phyloP scores from a whole-genome alignment of 92 coral and sea anemone genomes.

The Zoanthus sociatus region DNA sequence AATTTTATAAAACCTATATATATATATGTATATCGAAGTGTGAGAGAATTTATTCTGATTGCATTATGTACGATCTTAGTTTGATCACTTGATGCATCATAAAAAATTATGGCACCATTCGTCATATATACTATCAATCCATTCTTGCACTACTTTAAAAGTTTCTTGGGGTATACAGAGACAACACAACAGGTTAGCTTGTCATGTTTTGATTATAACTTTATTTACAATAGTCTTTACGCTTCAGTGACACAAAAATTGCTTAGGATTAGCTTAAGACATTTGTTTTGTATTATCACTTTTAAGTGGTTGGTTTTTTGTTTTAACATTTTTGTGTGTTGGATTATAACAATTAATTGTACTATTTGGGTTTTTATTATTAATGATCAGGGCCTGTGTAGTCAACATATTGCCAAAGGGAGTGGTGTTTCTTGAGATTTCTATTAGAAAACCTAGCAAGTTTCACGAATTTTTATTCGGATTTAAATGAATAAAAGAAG shows the following conservation, averaged over 20 bases:
- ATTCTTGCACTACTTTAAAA: background rate
- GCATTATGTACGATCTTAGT: too few relatives aligned
- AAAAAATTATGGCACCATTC: too few relatives aligned
- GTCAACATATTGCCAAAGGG: background rate
- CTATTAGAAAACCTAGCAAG: background rate
- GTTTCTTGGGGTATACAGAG: background rate
- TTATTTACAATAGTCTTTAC: background rate
- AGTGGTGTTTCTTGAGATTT: background rate
- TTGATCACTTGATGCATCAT: too few relatives aligned
- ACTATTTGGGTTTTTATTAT: slow-evolving; percentile 1
- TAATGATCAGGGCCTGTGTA: background rate
- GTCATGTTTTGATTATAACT: background rate
- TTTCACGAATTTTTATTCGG: background rate
- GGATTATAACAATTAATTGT: background rate
- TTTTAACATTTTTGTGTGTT: background rate
- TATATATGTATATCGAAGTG: too few relatives aligned
- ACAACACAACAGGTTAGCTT: background rate
- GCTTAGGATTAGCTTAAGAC: background rate
- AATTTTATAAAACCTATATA: too few relatives aligned
- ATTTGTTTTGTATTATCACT: background rate
- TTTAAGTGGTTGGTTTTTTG: background rate
- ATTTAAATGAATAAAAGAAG: background rate
- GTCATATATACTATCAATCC: too few relatives aligned
- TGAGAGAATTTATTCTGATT: too few relatives aligned
- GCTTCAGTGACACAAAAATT: background rate